Evolutionary conservation across 2,797 vertebrate genomes (phyloP), one percentile per base, ranked within the genome.

Genomic region (Sebastes minor): DNA sequence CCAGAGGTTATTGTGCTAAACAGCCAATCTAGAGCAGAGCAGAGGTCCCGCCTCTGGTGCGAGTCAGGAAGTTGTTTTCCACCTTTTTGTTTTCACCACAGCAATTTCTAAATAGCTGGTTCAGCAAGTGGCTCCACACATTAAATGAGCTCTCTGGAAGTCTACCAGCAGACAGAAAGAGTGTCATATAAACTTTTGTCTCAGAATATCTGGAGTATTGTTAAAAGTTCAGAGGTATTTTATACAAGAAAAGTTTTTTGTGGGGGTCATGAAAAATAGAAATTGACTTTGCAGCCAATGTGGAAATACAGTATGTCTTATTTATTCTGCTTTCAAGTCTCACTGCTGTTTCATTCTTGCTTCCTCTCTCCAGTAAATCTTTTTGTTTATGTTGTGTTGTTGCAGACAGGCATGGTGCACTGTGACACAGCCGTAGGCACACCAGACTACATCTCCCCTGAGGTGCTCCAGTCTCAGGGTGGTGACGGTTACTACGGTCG

Each of bases 391-490:
- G 49, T 16, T 88, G 12, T 76, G 32, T 79, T 33, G 30, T n/a
- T 83, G 38, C 95, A 99, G 98, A 95, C 96, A 14, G 99, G 99
- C 33, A 98, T 99, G 98, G 98, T 99, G 86, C 97, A 95, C 72
- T 99, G 98, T 67, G 99, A 98, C 80, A 99, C 99, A 0, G 99
- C 99, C 1, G 98, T 99, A 22, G 99, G 98, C 23, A 99, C 99
- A 3, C 98, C 98, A 0, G 98, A 99, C 93, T 99, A 99, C 93
- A 99, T 99, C 92, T 99, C 98, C 0, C 98, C 98, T 0, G 98
- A 99, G 84, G 98, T 99, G 79, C 90, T 99, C 74, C 97, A 97
- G 80, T 99, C 99, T 1, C 97, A 99, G 88, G 98, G 98, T 2
- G 97, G 97, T 0, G 96, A 97, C 5, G 98, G 97, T 52, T 96